Conservation (phyloP, 2,113 vertebrate species). For the Dolichotis patagonum region DNA sequence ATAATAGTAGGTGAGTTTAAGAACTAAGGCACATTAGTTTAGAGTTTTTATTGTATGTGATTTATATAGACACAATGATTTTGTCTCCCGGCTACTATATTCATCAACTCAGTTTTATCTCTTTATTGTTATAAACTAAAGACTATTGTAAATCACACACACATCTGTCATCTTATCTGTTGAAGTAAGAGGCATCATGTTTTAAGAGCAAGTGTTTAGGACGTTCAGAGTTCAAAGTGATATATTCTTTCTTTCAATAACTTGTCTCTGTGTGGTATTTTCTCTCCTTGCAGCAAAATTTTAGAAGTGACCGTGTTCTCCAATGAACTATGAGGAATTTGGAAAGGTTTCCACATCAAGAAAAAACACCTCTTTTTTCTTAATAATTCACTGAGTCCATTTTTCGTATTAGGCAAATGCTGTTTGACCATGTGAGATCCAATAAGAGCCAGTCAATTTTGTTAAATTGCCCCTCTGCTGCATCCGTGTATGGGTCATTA, state of each 20-base stretch:
- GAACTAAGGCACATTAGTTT: slow-evolving; percentile 27
- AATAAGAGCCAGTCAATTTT: slow-evolving; percentile 71
- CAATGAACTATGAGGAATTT: slow-evolving; percentile 52
- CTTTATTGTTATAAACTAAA: slow-evolving; percentile 60
- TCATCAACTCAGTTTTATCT: slow-evolving; percentile 56
- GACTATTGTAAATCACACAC: slow-evolving; percentile 63
- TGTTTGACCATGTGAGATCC: slow-evolving; percentile 56
- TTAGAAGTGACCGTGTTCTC: slow-evolving; percentile 46
- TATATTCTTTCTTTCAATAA: slow-evolving; percentile 55
- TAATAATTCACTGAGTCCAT: slow-evolving; percentile 65
- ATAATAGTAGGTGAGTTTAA: slow-evolving; percentile 33
- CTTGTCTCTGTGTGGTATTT: slow-evolving; percentile 5
- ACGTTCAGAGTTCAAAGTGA: slow-evolving; percentile 45
- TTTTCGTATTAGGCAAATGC: slow-evolving; percentile 62
- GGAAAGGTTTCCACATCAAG: slow-evolving; percentile 54
- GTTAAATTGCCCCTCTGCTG: background rate
- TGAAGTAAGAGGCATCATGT: slow-evolving; percentile 23
- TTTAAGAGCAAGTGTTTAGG: slow-evolving; percentile 34
- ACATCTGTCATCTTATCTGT: slow-evolving; percentile 44
- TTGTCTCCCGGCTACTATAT: slow-evolving; percentile 46
- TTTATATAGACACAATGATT: slow-evolving; percentile 37
- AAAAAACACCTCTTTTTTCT: slow-evolving; percentile 50
- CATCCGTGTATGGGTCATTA: slow-evolving; percentile 49
- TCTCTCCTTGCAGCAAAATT: slow-evolving; percentile 69
- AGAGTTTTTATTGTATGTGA: slow-evolving; percentile 42